Base-by-base conservation (phyloP, 2,797 vertebrate genomes). In the Myiotriccus ornatus region DNA sequence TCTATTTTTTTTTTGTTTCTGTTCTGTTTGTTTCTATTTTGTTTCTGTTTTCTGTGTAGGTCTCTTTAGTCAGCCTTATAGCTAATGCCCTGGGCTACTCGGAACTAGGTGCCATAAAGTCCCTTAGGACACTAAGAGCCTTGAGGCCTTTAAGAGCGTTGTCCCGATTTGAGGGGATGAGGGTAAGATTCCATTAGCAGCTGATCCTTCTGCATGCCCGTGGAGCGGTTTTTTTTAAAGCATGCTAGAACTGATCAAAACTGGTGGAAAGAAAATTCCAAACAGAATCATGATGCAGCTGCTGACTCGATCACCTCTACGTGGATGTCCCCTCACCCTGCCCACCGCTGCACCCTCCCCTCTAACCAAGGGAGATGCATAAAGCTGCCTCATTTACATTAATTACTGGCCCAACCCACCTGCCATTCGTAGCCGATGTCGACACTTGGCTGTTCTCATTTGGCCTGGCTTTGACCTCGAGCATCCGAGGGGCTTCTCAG, bases 141-240 rank as follows among this genome's bases (percentile, higher is more conserved):
- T 99, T 99, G 99, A 99, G 99, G 98, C 99, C 99, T 98, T 99
- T 99, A 99, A 99, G 99, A 99, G 99, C 99, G 98, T 99, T 99
- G 98, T 99, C 99, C 98, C 99, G 99, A 98, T 99, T 99, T 99
- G 99, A 99, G 99, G 99, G 99, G 98, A 99, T 99, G 99, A 99
- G 99, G 99, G 99, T 99, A 99, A 99, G 99, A 99, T 98, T 98
- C 97, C 98, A 97, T 98, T 98, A 98, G 98, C 97, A 98, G 98
- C 98, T 98, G 98, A 98, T 98, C 98, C 98, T 99, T 99, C 98
- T 99, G 99, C 99, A 99, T 99, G 99, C 98, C 97, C 79, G 94
- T 98, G 99, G 98, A 99, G 98, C 98, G 98, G 98, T 98, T 98
- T 91, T 64, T 91, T 86, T 82, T 74, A 98, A 98, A 99, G 99